Evolutionary conservation across 2,888 invertebrate species (phyloP), one percentile per base, ranked within the genome.

Genomic region (Oconnorella tubifera): DNA sequence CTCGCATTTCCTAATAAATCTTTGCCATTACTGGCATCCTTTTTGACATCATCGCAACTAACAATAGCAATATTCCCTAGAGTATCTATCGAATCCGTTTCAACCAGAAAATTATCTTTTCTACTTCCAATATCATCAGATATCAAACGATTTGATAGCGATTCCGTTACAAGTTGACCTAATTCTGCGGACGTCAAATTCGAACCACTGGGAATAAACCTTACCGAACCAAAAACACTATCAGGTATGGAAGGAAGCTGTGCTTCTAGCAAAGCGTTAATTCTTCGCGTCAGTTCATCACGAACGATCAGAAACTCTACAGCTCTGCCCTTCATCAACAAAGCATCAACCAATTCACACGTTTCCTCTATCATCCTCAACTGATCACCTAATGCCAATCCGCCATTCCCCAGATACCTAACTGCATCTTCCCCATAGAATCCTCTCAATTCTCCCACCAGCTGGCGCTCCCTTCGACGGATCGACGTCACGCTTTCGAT

Each of bases 281-380:
- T 71, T 65, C 79, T 81, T 31, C 73, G 73, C 66, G 78, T 74
- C 27, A 81, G 73, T 65, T 80, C 78, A 48, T 76, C 75, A 68
- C 79, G 77, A 14, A 81, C 64, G 2, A 81, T 73, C 48, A 81
- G 68, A 69, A 81, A 76, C 69, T 80, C 81, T 10, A 80, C 75
- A 25, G 10, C 40, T 19, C 77, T 77, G 60, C 74, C 74, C 65
- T 80, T 78, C 60, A 76, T 75, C 71, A 80, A 72, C 27, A 81
- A 75, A 33, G 79, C 75, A 59, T 80, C 79, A 2, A 79, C 77
- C 40, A 80, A 67, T 63, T 76, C 76, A 65, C 77, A 77, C 0
- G 78, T 77, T 56, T 73, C 77, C 65, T 78, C 73, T 31, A 80
- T 67, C 33, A 70, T 75, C 28, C 79, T 78, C 51, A 75, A 63